Conservation (phyloP, 2,797 vertebrate genomes). For the Paedocypris micromegethes region DNA sequence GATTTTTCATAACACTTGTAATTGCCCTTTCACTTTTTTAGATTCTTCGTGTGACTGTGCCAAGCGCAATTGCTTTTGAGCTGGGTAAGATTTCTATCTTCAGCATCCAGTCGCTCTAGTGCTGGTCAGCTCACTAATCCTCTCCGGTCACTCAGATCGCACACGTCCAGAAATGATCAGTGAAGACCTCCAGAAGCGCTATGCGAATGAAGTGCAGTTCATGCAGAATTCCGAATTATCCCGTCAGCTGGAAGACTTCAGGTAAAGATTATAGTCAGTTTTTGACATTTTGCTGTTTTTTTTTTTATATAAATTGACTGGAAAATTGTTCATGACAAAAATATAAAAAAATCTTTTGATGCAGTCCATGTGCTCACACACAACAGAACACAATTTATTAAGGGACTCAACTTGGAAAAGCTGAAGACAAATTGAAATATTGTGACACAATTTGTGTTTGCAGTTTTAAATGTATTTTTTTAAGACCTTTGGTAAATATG, state of each 20-base stretch:
- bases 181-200: conserved; percentile 74
- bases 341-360: no score
- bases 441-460: no score
- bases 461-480: no score
- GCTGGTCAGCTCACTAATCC: not conserved
- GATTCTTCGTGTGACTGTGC: conserved; percentile 73
- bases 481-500: no score
- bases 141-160: conserved; percentile 65
- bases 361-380: no score
- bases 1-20: conserved; percentile 11
- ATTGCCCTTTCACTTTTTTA: conserved; percentile 48
- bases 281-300: no score
- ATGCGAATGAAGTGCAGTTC: conserved; percentile 64
- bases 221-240: conserved; percentile 63
- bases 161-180: conserved; percentile 72
- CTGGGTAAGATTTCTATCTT: conserved; percentile 69
- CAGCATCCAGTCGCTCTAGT: not conserved
- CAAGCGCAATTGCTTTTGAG: conserved; percentile 59
- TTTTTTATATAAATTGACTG: no score
- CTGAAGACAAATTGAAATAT: not conserved
- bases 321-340: no score
- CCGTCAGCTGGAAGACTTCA: conserved; percentile 84
- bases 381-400: no score
- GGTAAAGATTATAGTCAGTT: conserved; percentile 52
- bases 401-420: not conserved